Evolutionary conservation across 37 sponge, comb jelly and placozoan genomes (phyloP).

Genomic region (Ianthella basta): DNA sequence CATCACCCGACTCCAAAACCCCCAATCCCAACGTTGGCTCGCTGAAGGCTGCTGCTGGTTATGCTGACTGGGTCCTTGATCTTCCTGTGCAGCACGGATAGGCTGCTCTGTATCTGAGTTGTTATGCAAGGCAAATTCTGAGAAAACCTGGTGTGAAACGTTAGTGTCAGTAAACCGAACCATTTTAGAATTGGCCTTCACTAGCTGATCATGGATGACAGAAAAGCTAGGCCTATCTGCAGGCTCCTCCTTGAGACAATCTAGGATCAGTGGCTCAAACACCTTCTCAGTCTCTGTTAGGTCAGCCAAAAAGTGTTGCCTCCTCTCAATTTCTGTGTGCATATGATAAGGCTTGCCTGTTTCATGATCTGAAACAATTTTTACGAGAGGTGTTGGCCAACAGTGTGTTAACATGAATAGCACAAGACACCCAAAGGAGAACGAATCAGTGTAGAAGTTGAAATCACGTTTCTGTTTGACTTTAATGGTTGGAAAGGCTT

Average conservation of each 20-base stretch:
- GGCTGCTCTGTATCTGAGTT: too few relatives aligned
- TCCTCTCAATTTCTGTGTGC: not conserved
- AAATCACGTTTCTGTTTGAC: not conserved
- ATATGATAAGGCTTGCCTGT: not conserved
- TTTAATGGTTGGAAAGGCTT: not conserved
- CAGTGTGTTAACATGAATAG: not conserved
- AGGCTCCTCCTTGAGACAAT: not conserved
- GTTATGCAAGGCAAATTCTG: too few relatives aligned
- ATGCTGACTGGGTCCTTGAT: too few relatives aligned
- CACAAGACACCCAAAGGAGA: slow-evolving; percentile 23
- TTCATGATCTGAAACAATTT: not conserved
- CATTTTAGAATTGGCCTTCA: too few relatives aligned
- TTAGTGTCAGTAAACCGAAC: too few relatives aligned
- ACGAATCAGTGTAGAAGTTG: not conserved
- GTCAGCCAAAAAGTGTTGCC: not conserved
- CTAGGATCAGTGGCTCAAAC: slow-evolving; percentile 12
- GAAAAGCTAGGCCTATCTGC: not conserved
- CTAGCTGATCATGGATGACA: not conserved
- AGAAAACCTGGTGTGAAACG: too few relatives aligned
- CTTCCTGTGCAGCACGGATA: too few relatives aligned
- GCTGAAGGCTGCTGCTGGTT: too few relatives aligned
- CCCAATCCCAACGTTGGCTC: too few relatives aligned
- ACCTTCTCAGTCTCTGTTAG: not conserved
- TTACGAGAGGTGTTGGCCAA: not conserved
- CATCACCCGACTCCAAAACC: too few relatives aligned